phyloP scores from a whole-genome alignment of 2,113 vertebrate genomes.

The Crotalus viridis region DNA sequence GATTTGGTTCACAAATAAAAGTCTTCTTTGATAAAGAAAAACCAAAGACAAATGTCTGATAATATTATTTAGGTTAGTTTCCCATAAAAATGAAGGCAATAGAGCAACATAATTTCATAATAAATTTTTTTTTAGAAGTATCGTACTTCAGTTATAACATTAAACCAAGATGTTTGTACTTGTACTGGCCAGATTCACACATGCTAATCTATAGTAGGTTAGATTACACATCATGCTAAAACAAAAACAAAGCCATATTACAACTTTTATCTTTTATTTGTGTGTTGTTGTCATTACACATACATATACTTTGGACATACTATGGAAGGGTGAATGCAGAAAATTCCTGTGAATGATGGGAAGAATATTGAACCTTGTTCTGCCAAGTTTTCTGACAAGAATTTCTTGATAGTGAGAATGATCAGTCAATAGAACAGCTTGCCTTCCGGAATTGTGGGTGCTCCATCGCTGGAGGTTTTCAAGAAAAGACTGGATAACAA shows the following conservation, averaged over 20 bases:
- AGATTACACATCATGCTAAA: not conserved
- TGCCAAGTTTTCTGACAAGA: too few relatives aligned
- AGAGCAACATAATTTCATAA: not conserved
- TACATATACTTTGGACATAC: not conserved
- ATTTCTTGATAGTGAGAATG: too few relatives aligned
- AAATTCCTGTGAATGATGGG: not conserved
- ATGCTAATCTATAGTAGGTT: not conserved
- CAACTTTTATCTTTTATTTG: not conserved
- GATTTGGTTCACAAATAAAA: not conserved
- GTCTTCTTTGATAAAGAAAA: not conserved
- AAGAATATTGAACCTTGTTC: not conserved
- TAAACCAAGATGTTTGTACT: not conserved
- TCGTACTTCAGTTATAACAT: not conserved
- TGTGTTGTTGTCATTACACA: not conserved
- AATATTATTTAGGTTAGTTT: not conserved
- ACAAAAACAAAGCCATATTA: not conserved
- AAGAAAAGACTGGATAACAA: too few relatives aligned
- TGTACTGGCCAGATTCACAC: not conserved
- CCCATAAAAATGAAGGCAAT: not conserved
- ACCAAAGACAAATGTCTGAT: not conserved
- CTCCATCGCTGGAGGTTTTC: too few relatives aligned
- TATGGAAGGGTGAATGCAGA: not conserved
- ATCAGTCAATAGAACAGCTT: too few relatives aligned
- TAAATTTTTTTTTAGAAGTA: not conserved
- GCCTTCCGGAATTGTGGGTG: too few relatives aligned